Base-by-base conservation (phyloP, 2,113 vertebrate genomes). In the Larimichthys polyactis region DNA sequence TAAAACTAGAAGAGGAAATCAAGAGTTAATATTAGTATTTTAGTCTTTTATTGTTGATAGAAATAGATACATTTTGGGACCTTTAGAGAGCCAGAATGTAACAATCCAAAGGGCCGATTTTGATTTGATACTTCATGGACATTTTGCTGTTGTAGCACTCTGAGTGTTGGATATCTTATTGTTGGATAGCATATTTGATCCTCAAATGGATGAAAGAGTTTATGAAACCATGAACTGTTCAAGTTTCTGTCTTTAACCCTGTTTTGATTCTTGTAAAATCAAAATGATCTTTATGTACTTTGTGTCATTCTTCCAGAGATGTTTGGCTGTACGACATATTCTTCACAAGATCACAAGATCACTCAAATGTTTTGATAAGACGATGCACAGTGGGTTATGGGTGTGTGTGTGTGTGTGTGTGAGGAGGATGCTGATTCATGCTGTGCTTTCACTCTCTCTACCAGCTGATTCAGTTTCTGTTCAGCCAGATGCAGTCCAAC, bases 391-490 rank as follows among this genome's bases (percentile, higher is more conserved):
- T 54, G 15, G 11, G 55, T 36, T 36, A 8, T 6, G 27, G 52
- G 58, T 54, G 16, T 85, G 54, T 51, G 27, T 63, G 29, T 59
- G 22, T n/a, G n/a, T 67, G 29, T 20, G 46, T 15, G 67, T 43
- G 66, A 66, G 65, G 22, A 60, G 40, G 79, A 78, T 85, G 90
- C 86, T 94, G 90, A 93, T 94, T 95, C 95, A 94, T 89, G 80
- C 89, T 91, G 1, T 87, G 92, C 84, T 84, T 78, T 78, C 76
- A 89, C 64, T 92, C 78, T 88, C 92, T 89, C 94, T 92, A 85
- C 95, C 95, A 99, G 98, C 96, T 99, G 96, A 99, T 99, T 95
- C 97, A 98, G 94, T 99, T 98, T 95, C 96, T 99, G 92, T 97
- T 99, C 90, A 97, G 97, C 90, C 97, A 98, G 92, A 97, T 99